Evolutionary conservation across 1,140 invertebrate species (phyloP).

Genomic region (Hermetia illucens): DNA sequence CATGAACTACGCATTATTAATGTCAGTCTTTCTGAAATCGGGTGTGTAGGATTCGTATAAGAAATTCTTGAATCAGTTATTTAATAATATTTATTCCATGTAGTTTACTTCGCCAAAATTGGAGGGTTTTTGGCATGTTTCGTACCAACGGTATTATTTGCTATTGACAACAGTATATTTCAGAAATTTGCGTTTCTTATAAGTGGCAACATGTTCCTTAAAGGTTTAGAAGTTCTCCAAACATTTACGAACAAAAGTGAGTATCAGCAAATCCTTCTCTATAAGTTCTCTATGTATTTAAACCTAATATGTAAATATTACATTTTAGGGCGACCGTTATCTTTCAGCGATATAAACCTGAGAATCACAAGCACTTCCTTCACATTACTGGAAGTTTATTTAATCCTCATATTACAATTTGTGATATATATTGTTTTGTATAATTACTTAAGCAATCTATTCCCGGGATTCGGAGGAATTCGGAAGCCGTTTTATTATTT

Average conservation of each 20-base stretch:
- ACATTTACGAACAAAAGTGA: slow-evolving; percentile 25
- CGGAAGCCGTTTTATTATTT: slow-evolving; percentile 20
- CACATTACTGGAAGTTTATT: slow-evolving; percentile 16
- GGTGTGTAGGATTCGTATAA: slow-evolving; percentile 10
- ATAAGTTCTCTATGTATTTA: background rate
- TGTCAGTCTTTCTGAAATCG: slow-evolving; percentile 26
- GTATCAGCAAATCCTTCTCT: background rate
- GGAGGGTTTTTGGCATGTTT: slow-evolving; percentile 20
- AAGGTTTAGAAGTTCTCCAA: slow-evolving; percentile 19
- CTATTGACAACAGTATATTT: background rate
- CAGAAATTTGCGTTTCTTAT: background rate
- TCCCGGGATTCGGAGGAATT: slow-evolving; percentile 22
- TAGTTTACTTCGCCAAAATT: slow-evolving; percentile 27
- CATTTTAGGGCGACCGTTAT: slow-evolving; percentile 15
- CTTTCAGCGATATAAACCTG: slow-evolving; percentile 9
- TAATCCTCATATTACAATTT: slow-evolving; percentile 14
- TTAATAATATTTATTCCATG: slow-evolving; percentile 6
- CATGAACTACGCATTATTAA: slow-evolving; percentile 24
- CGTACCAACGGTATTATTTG: slow-evolving; percentile 17
- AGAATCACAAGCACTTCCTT: slow-evolving; percentile 17
- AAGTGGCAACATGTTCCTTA: slow-evolving; percentile 17
- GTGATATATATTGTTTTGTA: slow-evolving; percentile 20
- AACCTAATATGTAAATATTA: background rate
- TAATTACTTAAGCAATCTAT: slow-evolving; percentile 20
- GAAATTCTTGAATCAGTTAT: background rate